Conservation (phyloP, 1,140 invertebrate species). For the Scaptomyza pallida region DNA sequence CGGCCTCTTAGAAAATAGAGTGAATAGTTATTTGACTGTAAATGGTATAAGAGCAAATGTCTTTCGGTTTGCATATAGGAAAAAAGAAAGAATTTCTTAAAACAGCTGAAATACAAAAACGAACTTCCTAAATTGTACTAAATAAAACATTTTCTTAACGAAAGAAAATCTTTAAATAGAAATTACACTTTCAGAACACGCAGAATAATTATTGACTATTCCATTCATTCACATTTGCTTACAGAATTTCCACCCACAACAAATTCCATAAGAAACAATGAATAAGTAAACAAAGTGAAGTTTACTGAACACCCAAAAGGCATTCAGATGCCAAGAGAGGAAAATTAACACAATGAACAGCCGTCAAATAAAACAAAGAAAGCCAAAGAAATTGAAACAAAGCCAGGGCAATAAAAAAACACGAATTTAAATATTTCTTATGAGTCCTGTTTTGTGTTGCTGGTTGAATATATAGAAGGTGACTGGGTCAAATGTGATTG, state of each 20-base stretch:
- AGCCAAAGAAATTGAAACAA: slow-evolving; percentile 15
- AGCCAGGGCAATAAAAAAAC: slow-evolving; percentile 13
- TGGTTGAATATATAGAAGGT: slow-evolving; percentile 11
- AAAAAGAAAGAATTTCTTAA: too few relatives aligned
- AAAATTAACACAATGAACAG: slow-evolving; percentile 19
- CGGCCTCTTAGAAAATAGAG: slow-evolving; percentile 22
- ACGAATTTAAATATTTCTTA: slow-evolving; percentile 33
- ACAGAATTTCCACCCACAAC: background rate
- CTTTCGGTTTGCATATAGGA: background rate
- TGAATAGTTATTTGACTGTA: slow-evolving; percentile 32
- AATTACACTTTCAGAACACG: too few relatives aligned
- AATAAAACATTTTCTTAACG: background rate
- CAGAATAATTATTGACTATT: background rate
- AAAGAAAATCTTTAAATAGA: too few relatives aligned
- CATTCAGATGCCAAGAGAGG: slow-evolving; percentile 9
- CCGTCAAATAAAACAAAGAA: too few relatives aligned
- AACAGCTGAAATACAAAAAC: too few relatives aligned
- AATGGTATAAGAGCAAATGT: background rate
- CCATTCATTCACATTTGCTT: background rate
- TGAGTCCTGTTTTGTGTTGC: slow-evolving; percentile 14
- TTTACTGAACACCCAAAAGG: background rate
- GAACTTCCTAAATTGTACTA: too few relatives aligned
- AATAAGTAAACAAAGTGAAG: slow-evolving; percentile 28
- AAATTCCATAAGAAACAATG: slow-evolving; percentile 33
- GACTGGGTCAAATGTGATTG: background rate